Conservation (phyloP, 2,888 invertebrate species). For the Drosophila helvetica region DNA sequence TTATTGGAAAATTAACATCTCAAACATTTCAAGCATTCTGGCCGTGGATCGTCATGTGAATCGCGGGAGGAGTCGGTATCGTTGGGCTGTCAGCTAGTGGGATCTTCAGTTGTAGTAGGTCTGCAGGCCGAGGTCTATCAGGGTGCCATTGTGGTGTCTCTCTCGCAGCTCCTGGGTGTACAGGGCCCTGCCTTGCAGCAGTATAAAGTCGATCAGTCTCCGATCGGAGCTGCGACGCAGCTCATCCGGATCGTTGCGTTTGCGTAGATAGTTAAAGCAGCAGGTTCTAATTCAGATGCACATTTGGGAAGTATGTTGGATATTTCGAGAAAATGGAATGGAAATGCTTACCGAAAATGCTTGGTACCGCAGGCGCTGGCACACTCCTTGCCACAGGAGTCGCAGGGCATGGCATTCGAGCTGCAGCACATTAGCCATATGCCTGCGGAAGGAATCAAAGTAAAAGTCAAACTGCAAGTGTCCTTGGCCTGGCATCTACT, state of each 20-base stretch:
- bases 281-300: conserved; percentile 84
- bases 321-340: not conserved
- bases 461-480: too few relatives aligned
- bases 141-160: conserved; percentile 62
- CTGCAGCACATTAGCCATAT: conserved; percentile 65
- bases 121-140: conserved; percentile 67
- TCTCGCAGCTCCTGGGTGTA: conserved; percentile 74
- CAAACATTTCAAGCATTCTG: conserved; percentile 58
- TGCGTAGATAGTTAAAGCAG: conserved; percentile 88
- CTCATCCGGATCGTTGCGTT: conserved; percentile 84
- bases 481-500: conserved; percentile 42
- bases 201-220: conserved; percentile 80
- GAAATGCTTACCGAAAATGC: conserved; percentile 84
- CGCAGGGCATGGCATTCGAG: conserved; percentile 85
- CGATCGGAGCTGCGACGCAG: conserved; percentile 78
- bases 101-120: conserved; percentile 66
- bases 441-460: conserved; percentile 43
- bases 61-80: conserved; percentile 9
- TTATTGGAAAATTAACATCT: conserved; percentile 72
- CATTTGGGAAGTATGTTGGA: not conserved
- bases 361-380: conserved; percentile 87
- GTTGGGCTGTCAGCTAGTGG: conserved; percentile 1
- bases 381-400: conserved; percentile 88
- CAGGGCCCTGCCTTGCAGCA: conserved; percentile 80
- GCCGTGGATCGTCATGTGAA: conserved; percentile 17